Conservation (phyloP, 53 echinoderm and acorn worm species). For the Mesocentrotus franciscanus region DNA sequence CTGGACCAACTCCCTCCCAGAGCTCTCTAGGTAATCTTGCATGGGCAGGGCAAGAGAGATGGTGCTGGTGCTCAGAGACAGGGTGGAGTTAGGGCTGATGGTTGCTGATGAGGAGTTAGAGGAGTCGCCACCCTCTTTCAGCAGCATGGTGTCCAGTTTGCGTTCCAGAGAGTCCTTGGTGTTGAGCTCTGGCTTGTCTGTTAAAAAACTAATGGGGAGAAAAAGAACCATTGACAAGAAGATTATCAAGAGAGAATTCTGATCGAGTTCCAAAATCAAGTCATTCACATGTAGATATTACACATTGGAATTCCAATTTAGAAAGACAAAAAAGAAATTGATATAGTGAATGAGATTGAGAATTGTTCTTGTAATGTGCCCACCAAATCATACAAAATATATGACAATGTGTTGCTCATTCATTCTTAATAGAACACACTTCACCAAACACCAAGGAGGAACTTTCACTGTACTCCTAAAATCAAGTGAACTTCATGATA, state of each 20-base stretch:
- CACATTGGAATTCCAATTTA: background rate
- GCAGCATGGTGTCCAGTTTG: slow-evolving; percentile 74
- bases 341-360: no score
- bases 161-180: slow-evolving; percentile 81
- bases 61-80: slow-evolving; percentile 72
- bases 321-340: no score
- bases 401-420: background rate
- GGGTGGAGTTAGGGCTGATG: slow-evolving; percentile 79
- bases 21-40: slow-evolving; percentile 63
- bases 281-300: background rate
- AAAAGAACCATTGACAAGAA: background rate
- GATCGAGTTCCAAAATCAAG: background rate
- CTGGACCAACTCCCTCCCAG: slow-evolving; percentile 84
- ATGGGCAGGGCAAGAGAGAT: slow-evolving; percentile 55
- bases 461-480: no score
- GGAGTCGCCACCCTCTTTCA: slow-evolving; percentile 75
- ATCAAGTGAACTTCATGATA: no score
- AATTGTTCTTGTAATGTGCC: no score
- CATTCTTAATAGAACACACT: background rate
- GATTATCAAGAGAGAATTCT: background rate
- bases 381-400: no score
- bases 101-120: slow-evolving; percentile 46
- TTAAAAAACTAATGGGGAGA: background rate
- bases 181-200: slow-evolving; percentile 68
- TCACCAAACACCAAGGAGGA: no score